Conservation (phyloP, 2,797 vertebrate species). For the Anguilla anguilla region DNA sequence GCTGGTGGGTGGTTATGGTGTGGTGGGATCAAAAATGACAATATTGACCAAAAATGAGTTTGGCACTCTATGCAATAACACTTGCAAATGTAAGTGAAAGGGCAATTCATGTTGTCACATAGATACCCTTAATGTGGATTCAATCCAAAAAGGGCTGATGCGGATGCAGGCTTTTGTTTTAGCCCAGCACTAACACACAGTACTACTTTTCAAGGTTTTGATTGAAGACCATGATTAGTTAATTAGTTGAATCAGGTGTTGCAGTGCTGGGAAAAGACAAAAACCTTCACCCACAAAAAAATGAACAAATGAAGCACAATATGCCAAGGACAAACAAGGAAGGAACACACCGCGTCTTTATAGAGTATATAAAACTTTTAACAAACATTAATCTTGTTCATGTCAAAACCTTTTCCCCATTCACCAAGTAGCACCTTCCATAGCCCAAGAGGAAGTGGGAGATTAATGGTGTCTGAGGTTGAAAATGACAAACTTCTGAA, state of each 20-base stretch:
- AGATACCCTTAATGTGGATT: neutral
- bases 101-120: constrained; percentile 18
- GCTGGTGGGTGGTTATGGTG: no score
- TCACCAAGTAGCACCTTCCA: neutral
- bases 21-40: neutral
- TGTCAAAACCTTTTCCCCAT: neutral
- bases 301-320: no score
- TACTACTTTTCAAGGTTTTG: no score
- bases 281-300: no score
- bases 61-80: neutral
- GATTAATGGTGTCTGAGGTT: neutral
- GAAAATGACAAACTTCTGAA: neutral
- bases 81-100: neutral
- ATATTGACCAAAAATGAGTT: neutral
- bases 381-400: neutral
- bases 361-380: neutral
- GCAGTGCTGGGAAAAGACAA: no score
- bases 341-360: neutral
- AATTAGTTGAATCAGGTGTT: no score
- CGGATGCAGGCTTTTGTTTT: no score
- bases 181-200: no score
- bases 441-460: neutral
- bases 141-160: no score
- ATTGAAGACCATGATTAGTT: no score
- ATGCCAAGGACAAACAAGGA: neutral